A percentile compares a stretch with the other conserved stretches of the same genome.
Conservation (phyloP, 2,113 vertebrate genomes). For the Albula glossodonta region DNA sequence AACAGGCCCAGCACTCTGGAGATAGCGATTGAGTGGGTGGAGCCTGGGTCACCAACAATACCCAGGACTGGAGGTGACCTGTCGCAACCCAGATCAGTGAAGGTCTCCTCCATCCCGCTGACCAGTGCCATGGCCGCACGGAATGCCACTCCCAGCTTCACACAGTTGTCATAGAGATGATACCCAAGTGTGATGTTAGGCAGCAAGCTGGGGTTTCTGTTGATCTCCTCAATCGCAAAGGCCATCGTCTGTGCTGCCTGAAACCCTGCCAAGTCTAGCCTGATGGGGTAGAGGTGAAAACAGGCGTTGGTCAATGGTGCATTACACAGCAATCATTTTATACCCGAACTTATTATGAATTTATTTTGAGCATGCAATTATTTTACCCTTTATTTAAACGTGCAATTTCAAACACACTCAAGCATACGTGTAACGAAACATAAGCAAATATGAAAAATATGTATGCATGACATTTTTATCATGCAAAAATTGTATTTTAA, state of each 20-base stretch:
- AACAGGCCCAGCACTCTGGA: constrained; percentile 59
- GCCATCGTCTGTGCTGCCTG: constrained; percentile 59
- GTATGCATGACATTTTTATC: too few species aligned
- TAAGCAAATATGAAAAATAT: too few species aligned
- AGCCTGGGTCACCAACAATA: constrained; percentile 62
- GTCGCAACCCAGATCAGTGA: constrained; percentile 40
- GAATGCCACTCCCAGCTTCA: constrained; percentile 51
- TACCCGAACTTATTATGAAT: neutral
- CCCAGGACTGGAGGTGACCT: constrained; percentile 54
- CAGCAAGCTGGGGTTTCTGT: constrained; percentile 52
- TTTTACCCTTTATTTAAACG: too few species aligned
- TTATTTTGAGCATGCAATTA: neutral
- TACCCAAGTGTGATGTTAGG: constrained; percentile 62
- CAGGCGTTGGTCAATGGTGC: too few species aligned
- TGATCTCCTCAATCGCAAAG: constrained; percentile 64
- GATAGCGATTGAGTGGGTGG: constrained; percentile 59
- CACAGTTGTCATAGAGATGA: constrained; percentile 61
- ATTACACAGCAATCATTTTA: neutral
- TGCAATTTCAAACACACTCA: too few species aligned
- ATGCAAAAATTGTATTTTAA: too few species aligned
- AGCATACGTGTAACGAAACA: too few species aligned
- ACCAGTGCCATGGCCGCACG: constrained; percentile 50
- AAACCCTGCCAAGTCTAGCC: constrained; percentile 53
- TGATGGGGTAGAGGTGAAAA: constrained; percentile 28
- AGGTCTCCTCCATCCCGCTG: constrained; percentile 44